Base-by-base conservation (phyloP, 2,797 vertebrate genomes). In the Paguma larvata region DNA sequence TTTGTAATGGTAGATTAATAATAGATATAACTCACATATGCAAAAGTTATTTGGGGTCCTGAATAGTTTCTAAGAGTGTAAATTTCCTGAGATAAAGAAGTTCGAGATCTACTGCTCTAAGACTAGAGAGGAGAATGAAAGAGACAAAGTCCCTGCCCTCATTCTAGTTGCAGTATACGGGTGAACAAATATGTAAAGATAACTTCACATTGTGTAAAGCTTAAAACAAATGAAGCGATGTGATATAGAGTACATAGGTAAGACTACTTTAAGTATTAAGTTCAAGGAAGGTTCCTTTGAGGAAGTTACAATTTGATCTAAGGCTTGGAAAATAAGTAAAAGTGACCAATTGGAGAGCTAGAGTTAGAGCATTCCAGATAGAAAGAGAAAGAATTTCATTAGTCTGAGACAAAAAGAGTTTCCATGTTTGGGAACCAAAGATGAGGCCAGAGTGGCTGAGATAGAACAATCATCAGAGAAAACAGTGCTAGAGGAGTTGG, bases 1-100 rank as follows among this genome's bases (percentile, higher is more conserved):
- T 93, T 85, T 93, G 51, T 90, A 92, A 32, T 77, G 44, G 11
- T 79, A 92, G 34, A 67, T 44, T 83, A 62, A 30, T 79, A 85
- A 62, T 15, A 87, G 70, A 19, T n/a, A 51, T 68, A 92, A 68
- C 10, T 72, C 56, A 89, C 10, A 85, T 25, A 46, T 27, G 51
- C 16, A 92, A 78, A 94, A 62, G 25, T 56, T 75, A 38, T 32
- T 65, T 10, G 7, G 59, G 10, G 18, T 92, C 18, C 51, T 70
- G 19, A 89, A 70, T 92, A 59, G 30, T 59, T 89, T 89, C 75
- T 84, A 83, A 85, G 6, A 48, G n/a, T 73, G 7, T 73, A 41
- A 65, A 41, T 11, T 86, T 72, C 34, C 53, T 44, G 53, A 92
- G n/a, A 86, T 12, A 15, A 59, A 3, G 68, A 65, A 67, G 23